Conservation (phyloP, 2,797 vertebrate genomes). For the Oreochromis mossambicus region DNA sequence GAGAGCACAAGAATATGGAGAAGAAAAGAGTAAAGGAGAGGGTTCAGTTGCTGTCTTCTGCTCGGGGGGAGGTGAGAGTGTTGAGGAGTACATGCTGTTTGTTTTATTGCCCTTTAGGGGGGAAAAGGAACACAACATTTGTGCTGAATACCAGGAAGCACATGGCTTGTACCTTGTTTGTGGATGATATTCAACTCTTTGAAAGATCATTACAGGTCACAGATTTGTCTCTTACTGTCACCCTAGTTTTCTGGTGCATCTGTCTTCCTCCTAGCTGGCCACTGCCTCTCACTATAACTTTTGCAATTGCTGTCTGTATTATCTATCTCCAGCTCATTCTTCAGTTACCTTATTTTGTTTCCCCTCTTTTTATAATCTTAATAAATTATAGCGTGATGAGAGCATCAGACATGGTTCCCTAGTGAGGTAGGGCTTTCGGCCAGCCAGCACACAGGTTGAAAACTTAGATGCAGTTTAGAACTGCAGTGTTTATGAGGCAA, state of each 20-base stretch:
- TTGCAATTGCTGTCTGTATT: not conserved
- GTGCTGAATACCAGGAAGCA: conserved; percentile 34
- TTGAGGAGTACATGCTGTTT: conserved; percentile 44
- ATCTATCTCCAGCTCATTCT: not conserved
- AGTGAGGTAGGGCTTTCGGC: conserved; percentile 53
- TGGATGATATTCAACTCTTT: conserved; percentile 21
- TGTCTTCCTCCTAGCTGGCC: conserved; percentile 3
- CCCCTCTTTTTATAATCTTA: not conserved
- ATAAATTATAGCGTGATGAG: not conserved
- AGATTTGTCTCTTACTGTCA: conserved; percentile 18
- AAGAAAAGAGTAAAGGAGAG: not conserved
- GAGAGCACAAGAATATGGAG: not conserved
- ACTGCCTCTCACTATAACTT: not conserved
- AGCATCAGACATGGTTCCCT: conserved; percentile 36
- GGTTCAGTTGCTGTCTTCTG: not conserved
- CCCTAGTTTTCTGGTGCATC: not conserved
- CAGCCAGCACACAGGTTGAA: conserved; percentile 40
- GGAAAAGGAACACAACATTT: conserved; percentile 43
- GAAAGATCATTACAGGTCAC: conserved; percentile 3
- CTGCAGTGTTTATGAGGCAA: conserved; percentile 56
- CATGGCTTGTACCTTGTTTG: conserved; percentile 35
- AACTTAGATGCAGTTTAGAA: conserved; percentile 63
- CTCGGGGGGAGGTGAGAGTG: not conserved
- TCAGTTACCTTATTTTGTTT: not conserved
- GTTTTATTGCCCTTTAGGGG: conserved; percentile 51